Evolutionary conservation across 2,113 vertebrate species (phyloP), one percentile per base, ranked within the genome.

Genomic region (Harpagus bidentatus): DNA sequence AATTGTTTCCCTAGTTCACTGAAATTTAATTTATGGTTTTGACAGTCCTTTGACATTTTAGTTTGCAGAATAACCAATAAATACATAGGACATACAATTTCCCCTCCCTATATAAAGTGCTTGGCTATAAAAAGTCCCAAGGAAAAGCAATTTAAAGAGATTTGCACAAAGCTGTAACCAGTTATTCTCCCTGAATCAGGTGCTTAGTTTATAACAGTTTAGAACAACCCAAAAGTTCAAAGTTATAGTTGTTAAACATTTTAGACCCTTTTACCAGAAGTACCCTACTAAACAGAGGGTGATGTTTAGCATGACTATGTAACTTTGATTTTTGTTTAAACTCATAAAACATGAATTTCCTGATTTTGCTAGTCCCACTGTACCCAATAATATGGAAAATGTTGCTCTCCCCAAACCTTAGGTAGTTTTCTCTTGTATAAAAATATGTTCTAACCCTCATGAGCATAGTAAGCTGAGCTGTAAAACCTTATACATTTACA

Each of bases 311-410:
- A 76, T 95, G 86, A 91, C 70, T 58, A 31, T 93, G 47, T 88
- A 86, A 76, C 97, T 97, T 95, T 97, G 94, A 96, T 97, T 97
- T 97, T 82, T 82, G 55, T 85, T 96, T 95, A 90, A 98, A 74
- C 94, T 96, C 90, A 94, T 97, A 96, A 98, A 97, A 96, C 80
- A 86, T 21, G 50, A 83, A 96, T 97, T 98, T 98, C 97, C 93
- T 98, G 96, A 86, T 91, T 97, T 97, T 97, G 82, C 88, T 98
- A 83, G 95, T 97, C 95, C 96, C 96, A 93, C 72, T 88, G 93
- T 89, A 97, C 82, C 82, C 19, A 95, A 93, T 97, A 98, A 98
- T 92, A 74, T 53, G 85, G 94, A 97, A 97, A 96, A 86, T 87
- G 50, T 92, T 97, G 48, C 77, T 94, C 90, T 96, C 83, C 40